Conservation (phyloP, 1,140 invertebrate species). For the Melipona quadrifasciata region DNA sequence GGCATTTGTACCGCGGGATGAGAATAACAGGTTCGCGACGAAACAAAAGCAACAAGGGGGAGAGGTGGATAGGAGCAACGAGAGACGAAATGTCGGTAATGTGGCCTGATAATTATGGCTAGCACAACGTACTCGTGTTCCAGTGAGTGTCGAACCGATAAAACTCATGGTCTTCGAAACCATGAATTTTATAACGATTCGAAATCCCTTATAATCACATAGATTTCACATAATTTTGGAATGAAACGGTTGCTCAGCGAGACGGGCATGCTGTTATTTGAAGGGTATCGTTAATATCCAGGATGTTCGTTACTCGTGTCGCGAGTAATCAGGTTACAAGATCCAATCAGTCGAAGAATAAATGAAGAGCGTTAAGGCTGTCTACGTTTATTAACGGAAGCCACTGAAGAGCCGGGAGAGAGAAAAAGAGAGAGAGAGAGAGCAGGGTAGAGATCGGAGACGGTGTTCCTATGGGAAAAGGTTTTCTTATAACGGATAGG, state of each 20-base stretch:
- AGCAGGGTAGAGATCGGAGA: constrained; percentile 1
- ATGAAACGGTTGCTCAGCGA: not conserved
- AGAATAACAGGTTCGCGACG: too few species aligned
- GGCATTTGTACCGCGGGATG: too few species aligned
- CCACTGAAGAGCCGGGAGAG: not conserved
- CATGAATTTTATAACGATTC: not conserved
- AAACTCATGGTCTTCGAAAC: too few species aligned
- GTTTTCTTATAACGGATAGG: constrained; percentile 24
- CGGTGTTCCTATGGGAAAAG: constrained; percentile 12
- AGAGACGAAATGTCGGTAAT: too few species aligned
- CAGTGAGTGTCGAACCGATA: too few species aligned
- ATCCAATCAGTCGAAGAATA: constrained; percentile 34
- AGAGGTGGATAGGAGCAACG: too few species aligned
- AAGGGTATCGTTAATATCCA: constrained; percentile 2
- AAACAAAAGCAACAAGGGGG: too few species aligned
- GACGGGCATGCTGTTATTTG: not conserved
- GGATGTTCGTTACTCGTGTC: constrained; percentile 3
- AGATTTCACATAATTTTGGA: not conserved
- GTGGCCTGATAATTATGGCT: too few species aligned
- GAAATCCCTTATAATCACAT: not conserved
- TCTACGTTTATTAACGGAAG: constrained; percentile 32
- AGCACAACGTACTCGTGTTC: too few species aligned
- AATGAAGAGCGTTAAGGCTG: constrained; percentile 21
- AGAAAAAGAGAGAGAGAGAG: too few species aligned
- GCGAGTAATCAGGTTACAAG: constrained; percentile 22